Evolutionary conservation across 2,113 vertebrate species (phyloP), one percentile per base, ranked within the genome.

Genomic region (Brachypteracias leptosomus): DNA sequence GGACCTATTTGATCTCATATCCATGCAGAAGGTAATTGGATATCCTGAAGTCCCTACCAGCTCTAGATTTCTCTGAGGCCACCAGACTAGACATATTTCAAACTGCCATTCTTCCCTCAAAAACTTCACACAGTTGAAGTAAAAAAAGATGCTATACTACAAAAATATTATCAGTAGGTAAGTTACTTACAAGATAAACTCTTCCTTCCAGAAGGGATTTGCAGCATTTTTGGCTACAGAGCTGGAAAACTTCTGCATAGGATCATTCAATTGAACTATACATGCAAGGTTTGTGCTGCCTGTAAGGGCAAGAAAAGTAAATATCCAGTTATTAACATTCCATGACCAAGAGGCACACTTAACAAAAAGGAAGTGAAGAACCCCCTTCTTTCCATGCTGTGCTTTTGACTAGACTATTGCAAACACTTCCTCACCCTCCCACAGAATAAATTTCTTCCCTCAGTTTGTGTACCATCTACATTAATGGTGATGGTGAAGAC

Each of bases 131-230:
- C 3, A 38, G 54, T 7, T 85, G 15, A 75, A 66, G 33, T 8
- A 4, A 7, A 33, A 74, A 61, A 25, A 42, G 4, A 40, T 31
- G 62, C 10, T 73, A 76, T 44, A 38, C 22, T 83, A 14, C 24
- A 47, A 31, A 86, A 90, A 10, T 25, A 47, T 36, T 85, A 12
- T 38, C 31, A 59, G 72, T 12, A 52, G 36, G 16, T 17, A 76
- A 42, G 8, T 40, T 97, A 98, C 99, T 98, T 98, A 99, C 99
- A 99, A 99, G 85, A 98, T 97, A 96, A 99, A 99, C 4, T 99
- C 99, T 90, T 99, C 99, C 49, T 99, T 99, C 99, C 99, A 99
- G 40, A 96, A 88, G 85, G 98, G 98, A 94, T 88, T 98, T 18
- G 93, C 61, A 35, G 97, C 95, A 98, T 97, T 98, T 95, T 92